Conservation (phyloP, 2,113 vertebrate genomes). For the Monopterus albus region DNA sequence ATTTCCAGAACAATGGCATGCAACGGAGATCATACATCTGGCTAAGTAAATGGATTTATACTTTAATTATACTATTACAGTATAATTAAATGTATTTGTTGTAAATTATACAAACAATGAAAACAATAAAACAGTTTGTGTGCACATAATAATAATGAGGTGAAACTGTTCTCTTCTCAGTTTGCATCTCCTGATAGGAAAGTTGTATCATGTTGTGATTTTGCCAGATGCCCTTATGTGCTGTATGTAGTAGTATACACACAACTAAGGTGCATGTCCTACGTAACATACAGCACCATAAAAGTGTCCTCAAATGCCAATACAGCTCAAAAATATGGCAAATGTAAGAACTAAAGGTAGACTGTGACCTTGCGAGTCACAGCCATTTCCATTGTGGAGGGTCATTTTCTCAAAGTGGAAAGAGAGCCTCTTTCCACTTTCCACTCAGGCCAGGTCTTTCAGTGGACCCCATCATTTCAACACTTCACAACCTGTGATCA, state of each 20-base stretch:
- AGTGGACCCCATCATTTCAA: slow-evolving; percentile 64
- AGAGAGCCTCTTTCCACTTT: slow-evolving; percentile 52
- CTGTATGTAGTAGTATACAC: not conserved
- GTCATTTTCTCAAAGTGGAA: slow-evolving; percentile 63
- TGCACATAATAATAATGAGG: not conserved
- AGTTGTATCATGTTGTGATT: not conserved
- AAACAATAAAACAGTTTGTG: not conserved
- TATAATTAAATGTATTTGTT: no score
- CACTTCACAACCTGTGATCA: slow-evolving; percentile 66
- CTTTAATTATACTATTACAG: no score
- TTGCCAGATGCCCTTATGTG: not conserved
- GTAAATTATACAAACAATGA: not conserved
- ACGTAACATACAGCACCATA: no score
- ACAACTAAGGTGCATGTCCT: no score
- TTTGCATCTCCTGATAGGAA: not conserved
- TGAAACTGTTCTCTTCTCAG: not conserved
- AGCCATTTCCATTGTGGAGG: slow-evolving; percentile 35
- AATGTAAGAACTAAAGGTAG: not conserved
- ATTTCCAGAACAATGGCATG: slow-evolving; percentile 25
- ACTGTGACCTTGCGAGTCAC: slow-evolving; percentile 40
- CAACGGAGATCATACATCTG: slow-evolving; percentile 14
- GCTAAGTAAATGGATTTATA: slow-evolving; percentile 1
- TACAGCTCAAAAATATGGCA: slow-evolving; percentile 8
- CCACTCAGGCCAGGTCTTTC: slow-evolving; percentile 43
- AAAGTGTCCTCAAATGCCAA: not conserved